Evolutionary conservation across 2,888 invertebrate genomes (phyloP).

Genomic region (Eupithecia inturbata): DNA sequence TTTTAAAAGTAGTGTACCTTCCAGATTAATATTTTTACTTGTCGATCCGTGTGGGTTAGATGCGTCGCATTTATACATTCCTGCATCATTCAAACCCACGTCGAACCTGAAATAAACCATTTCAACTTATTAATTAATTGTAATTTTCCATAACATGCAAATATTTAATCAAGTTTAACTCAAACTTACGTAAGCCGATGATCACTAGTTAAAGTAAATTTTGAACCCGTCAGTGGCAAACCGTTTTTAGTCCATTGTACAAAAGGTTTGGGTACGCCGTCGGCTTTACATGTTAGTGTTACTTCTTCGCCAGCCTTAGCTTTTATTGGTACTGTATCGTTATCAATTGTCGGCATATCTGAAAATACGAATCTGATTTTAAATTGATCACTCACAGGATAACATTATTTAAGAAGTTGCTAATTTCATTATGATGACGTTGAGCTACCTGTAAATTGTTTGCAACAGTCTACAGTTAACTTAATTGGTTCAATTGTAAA

Average conservation of each 20-base stretch:
- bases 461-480: too few species aligned
- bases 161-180: background rate
- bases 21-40: background rate
- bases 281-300: background rate
- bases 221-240: background rate
- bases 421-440: background rate
- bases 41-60: background rate
- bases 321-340: background rate
- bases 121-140: background rate
- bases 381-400: background rate
- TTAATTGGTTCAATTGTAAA: too few species aligned
- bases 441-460: too few species aligned
- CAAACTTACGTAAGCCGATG: conserved; percentile 2
- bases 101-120: background rate
- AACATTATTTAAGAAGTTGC: background rate
- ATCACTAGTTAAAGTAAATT: background rate
- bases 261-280: background rate
- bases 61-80: conserved; percentile 10
- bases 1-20: background rate
- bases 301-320: background rate
- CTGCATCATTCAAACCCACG: background rate
- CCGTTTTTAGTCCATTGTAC: background rate
- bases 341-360: background rate
- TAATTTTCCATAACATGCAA: background rate
- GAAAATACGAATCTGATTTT: background rate